Evolutionary conservation across 2,888 invertebrate genomes (phyloP).

Genomic region (Luperina nickerlii): DNA sequence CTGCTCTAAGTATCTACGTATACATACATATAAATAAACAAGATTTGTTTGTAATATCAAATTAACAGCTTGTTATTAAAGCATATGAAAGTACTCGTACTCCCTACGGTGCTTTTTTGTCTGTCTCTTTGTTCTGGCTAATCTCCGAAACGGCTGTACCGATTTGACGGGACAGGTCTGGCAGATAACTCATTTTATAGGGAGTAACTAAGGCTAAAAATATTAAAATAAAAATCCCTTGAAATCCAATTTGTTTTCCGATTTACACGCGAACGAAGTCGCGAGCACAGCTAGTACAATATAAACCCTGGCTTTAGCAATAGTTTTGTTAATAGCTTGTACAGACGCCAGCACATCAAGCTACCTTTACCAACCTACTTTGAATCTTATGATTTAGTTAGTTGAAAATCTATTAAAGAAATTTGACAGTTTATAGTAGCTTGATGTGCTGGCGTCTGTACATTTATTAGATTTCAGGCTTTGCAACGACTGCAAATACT

Average conservation of each 20-base stretch:
- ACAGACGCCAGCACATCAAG: no score
- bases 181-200: neutral
- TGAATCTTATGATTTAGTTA: no score
- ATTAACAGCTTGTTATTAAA: neutral
- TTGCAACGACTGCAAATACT: neutral
- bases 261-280: neutral
- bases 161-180: neutral
- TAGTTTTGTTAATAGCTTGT: neutral
- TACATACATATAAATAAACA: neutral
- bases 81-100: neutral
- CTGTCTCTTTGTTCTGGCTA: neutral
- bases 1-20: neutral
- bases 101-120: neutral
- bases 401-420: no score
- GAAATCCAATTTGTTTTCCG: neutral
- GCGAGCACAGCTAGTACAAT: neutral
- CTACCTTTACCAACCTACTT: no score
- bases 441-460: no score
- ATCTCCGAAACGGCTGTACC: neutral
- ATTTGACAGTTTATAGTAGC: no score
- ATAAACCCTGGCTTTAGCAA: neutral
- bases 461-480: neutral
- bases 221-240: neutral
- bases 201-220: neutral
- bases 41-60: neutral